Evolutionary conservation across 1,140 invertebrate species (phyloP).

Genomic region (Drosophila neocordata): DNA sequence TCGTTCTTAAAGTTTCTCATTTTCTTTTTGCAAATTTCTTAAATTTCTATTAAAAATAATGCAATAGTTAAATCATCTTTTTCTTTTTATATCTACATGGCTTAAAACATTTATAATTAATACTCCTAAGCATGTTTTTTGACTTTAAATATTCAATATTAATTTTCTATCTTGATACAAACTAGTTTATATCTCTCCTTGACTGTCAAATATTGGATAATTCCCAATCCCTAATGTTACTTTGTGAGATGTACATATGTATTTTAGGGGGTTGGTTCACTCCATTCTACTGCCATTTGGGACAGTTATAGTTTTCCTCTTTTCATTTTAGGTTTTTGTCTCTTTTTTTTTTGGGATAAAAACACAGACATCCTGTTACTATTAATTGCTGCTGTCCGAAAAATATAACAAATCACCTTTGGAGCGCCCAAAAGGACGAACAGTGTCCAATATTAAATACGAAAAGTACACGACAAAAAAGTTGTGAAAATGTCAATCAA

Average conservation of each 20-base stretch:
- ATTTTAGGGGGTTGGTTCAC: not conserved
- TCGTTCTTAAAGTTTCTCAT: too few relatives aligned
- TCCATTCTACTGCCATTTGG: constrained; percentile 20
- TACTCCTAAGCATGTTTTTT: too few relatives aligned
- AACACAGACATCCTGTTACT: constrained; percentile 76
- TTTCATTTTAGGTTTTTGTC: not conserved
- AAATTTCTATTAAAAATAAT: too few relatives aligned
- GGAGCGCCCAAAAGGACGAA: constrained; percentile 65
- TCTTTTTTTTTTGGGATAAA: constrained; percentile 33
- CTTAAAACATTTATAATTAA: too few relatives aligned
- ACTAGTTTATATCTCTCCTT: not conserved
- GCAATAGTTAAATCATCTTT: too few relatives aligned
- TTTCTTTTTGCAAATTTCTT: too few relatives aligned
- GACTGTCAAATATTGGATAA: not conserved
- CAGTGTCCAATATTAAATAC: constrained; percentile 27
- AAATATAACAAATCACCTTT: constrained; percentile 81
- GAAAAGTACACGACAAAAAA: constrained; percentile 67
- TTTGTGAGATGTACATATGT: not conserved
- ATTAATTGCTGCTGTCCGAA: constrained; percentile 82
- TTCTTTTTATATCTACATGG: too few relatives aligned
- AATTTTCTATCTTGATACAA: too few relatives aligned
- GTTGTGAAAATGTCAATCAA: constrained; percentile 82
- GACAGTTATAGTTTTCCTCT: constrained; percentile 40
- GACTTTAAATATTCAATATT: too few relatives aligned
- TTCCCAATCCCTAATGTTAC: not conserved